Evolutionary conservation across 2,113 vertebrate genomes (phyloP).

Genomic region (Ibidorhyncha struthersii): DNA sequence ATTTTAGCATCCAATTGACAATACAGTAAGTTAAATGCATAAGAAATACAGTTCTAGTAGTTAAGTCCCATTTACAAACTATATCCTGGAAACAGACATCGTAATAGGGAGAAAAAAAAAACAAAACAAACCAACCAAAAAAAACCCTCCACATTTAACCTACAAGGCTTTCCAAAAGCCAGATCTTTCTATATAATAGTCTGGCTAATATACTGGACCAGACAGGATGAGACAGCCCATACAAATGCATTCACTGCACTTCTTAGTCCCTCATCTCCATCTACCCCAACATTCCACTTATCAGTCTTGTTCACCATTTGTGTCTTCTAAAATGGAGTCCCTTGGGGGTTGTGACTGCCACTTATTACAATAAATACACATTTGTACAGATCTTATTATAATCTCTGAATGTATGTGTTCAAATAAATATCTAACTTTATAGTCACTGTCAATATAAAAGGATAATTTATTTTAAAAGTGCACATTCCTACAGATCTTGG

Average conservation of each 20-base stretch:
- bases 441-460: background rate
- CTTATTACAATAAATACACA: background rate
- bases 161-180: background rate
- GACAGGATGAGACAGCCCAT: background rate
- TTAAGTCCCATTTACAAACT: background rate
- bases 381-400: background rate
- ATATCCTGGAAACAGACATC: background rate
- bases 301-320: background rate
- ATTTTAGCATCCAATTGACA: background rate
- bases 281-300: background rate
- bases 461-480: background rate
- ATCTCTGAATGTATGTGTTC: background rate
- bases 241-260: background rate
- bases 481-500: background rate
- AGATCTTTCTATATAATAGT: background rate
- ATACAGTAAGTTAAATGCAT: background rate
- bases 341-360: background rate
- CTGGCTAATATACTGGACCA: background rate
- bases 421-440: background rate
- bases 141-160: background rate
- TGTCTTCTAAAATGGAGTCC: background rate
- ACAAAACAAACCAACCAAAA: background rate
- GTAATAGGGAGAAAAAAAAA: background rate
- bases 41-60: background rate
- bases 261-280: background rate